A percentile compares a stretch with the other conserved stretches of the same genome.
phyloP scores from a whole-genome alignment of 2,888 invertebrate species.

The Heliconius aoede region DNA sequence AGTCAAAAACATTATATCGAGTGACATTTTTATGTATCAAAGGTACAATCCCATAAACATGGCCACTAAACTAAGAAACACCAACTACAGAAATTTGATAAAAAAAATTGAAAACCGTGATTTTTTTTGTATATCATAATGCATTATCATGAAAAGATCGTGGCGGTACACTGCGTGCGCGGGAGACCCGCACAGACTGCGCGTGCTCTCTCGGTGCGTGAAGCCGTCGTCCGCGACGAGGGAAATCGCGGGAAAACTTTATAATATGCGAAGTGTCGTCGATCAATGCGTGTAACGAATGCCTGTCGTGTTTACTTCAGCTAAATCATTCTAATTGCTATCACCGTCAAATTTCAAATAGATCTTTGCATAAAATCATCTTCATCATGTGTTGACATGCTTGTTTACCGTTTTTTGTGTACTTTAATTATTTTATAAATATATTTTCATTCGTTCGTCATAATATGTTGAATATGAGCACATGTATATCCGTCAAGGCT shows the following conservation, averaged over 20 bases:
- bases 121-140: slow-evolving; percentile 69
- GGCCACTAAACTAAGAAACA: slow-evolving; percentile 58
- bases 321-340: slow-evolving; percentile 22
- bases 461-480: slow-evolving; percentile 21
- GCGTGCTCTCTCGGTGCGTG: slow-evolving; percentile 53
- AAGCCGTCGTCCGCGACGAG: slow-evolving; percentile 55
- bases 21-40: slow-evolving; percentile 64
- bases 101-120: slow-evolving; percentile 22
- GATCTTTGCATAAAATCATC: background rate
- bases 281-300: slow-evolving; percentile 36
- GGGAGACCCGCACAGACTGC: slow-evolving; percentile 64
- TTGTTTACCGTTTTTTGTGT: background rate
- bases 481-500: slow-evolving; percentile 31
- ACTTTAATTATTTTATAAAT: background rate
- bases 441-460: background rate
- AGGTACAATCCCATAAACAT: slow-evolving; percentile 56
- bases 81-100: slow-evolving; percentile 6
- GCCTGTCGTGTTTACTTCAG: slow-evolving; percentile 33
- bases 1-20: slow-evolving; percentile 83
- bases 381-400: background rate
- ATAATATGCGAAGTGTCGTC: slow-evolving; percentile 54
- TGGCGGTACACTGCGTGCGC: slow-evolving; percentile 61
- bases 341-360: slow-evolving; percentile 29
- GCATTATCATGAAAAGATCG: slow-evolving; percentile 68
- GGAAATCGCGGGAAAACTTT: slow-evolving; percentile 77